Conservation (phyloP, 2,797 vertebrate genomes). For the Danionella dracula region DNA sequence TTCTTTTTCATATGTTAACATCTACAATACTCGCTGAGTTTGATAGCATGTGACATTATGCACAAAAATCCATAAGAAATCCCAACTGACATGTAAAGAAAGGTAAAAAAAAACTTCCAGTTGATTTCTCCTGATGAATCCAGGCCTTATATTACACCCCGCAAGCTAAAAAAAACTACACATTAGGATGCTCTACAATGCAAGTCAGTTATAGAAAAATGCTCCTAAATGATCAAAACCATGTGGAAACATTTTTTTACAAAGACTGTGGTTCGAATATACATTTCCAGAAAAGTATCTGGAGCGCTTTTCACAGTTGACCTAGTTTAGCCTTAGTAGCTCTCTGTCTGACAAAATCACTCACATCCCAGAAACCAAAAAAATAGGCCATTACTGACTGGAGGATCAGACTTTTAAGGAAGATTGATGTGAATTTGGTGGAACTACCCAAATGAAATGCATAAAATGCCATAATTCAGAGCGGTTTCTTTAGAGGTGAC, state of each 20-base stretch:
- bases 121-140: conserved; percentile 48
- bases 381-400: conserved; percentile 19
- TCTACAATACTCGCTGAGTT: not conserved
- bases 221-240: conserved; percentile 28
- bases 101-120: conserved; percentile 11
- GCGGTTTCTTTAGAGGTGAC: conserved; percentile 19
- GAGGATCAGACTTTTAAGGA: conserved; percentile 12
- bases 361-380: conserved; percentile 19
- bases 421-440: conserved; percentile 6
- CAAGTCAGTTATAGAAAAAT: conserved; percentile 19
- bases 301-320: conserved; percentile 9
- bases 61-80: conserved; percentile 41
- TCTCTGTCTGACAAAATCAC: conserved; percentile 20
- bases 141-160: conserved; percentile 40
- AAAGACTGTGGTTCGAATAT: conserved; percentile 28
- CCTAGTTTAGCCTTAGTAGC: conserved; percentile 4
- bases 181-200: conserved; percentile 43
- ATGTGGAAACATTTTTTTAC: conserved; percentile 31
- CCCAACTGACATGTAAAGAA: conserved; percentile 45
- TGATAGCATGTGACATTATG: not conserved
- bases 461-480: not conserved
- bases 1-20: not conserved
- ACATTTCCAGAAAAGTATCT: conserved; percentile 17
- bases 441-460: not conserved
- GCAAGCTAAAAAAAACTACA: conserved; percentile 63